Percentiles rank a stretch among this genome's conserved stretches.
Evolutionary conservation across 2,113 vertebrate species (phyloP).

Genomic region (Ochotona curzoniae): DNA sequence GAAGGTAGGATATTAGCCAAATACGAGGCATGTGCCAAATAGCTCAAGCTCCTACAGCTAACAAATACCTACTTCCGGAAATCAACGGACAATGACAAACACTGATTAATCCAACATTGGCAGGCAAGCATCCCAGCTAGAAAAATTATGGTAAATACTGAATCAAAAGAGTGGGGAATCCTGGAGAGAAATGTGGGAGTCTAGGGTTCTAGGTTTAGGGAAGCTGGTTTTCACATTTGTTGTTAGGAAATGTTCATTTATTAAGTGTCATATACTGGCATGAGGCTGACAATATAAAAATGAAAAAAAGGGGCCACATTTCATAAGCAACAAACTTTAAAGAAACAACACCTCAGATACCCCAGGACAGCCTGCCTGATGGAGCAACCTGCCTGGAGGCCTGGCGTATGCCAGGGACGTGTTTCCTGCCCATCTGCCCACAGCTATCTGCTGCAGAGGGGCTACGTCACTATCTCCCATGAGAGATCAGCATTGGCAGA

Average conservation of each 20-base stretch:
- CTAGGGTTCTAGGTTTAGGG: neutral
- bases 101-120: neutral
- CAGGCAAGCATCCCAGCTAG: neutral
- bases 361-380: neutral
- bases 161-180: neutral
- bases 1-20: neutral
- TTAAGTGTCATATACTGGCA: neutral
- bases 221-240: neutral
- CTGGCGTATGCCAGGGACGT: neutral
- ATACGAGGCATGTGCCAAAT: neutral
- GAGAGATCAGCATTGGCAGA: neutral
- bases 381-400: neutral
- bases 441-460: neutral
- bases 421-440: neutral
- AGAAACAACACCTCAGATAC: neutral
- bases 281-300: neutral
- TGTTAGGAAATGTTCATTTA: neutral
- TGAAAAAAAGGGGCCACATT: neutral
- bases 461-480: neutral
- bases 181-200: neutral
- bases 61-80: neutral
- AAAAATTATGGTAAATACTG: neutral
- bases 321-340: neutral
- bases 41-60: neutral
- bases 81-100: neutral